Base-by-base conservation (phyloP, 2,888 invertebrate genomes). In the Eupithecia tripunctaria region DNA sequence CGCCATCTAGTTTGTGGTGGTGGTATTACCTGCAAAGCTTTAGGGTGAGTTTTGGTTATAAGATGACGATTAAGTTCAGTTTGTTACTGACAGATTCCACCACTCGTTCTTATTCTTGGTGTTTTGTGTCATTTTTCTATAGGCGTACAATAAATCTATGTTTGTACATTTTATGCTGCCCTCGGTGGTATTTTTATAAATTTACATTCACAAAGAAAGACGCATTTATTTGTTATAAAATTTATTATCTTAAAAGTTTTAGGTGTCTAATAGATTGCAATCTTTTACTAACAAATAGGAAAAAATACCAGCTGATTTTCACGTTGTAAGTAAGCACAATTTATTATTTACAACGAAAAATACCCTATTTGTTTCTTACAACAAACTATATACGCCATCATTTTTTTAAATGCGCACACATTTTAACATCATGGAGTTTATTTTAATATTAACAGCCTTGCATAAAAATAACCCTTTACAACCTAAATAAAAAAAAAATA, bases 281-380 rank as follows among this genome's bases (percentile, higher is more conserved):
- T 76, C 73, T 75, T 74, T 68, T 62, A 67, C 78, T 74, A 78
- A 68, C 41, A 76, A 73, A 72, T 74, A 67, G 67, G 64, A 71
- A 65, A 73, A 68, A 79, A 78, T 76, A 76, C 75, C 72, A 72
- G 76, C 76, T 74, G 59, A 70, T 71, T 69, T 59, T 65, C 70
- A 76, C 75, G 68, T n/a, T n/a, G n/a, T 47, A 68, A 18, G 36
- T 59, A 67, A 21, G n/a, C n/a, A 51, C 69, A 36, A 32, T 47
- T 56, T 70, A 14, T 38, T 62, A 70, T 65, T 79, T 69, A 76
- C 67, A 71, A 70, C 27, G 8, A 47, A 71, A 71, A 65, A 65
- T 67, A 59, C 51, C 25, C n/a, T 62, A 36, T 29, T 2, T 38
- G 18, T 63, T 27, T 32, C n/a, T 60, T 15, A 60, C 32, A 60